phyloP scores from a whole-genome alignment of 2,113 vertebrate species.

The Tylochromis polylepis region DNA sequence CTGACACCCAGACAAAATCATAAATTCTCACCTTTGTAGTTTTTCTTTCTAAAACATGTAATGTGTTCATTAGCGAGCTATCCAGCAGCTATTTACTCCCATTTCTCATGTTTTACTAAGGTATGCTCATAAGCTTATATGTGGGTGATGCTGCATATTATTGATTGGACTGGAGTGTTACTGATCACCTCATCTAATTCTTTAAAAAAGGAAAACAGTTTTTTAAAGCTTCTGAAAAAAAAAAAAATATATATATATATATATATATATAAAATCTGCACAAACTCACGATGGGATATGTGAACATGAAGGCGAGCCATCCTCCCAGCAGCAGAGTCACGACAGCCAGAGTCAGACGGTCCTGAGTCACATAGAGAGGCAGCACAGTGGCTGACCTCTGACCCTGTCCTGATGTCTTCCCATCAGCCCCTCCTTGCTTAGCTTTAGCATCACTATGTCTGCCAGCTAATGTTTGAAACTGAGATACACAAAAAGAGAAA shows the following conservation, averaged over 20 bases:
- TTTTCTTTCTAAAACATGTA: background rate
- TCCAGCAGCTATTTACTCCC: background rate
- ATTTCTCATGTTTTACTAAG: background rate
- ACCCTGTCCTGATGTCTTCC: background rate
- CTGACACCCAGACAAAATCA: background rate
- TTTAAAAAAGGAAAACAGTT: background rate
- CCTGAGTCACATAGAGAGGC: conserved; percentile 66
- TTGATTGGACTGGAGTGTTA: background rate
- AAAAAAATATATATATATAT: too few relatives aligned
- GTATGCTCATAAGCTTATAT: background rate
- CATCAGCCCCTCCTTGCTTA: background rate
- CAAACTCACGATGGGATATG: conserved; percentile 62
- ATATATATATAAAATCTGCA: background rate
- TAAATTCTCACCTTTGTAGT: background rate
- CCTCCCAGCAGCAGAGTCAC: conserved; percentile 80
- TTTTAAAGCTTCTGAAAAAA: background rate
- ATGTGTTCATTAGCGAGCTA: background rate
- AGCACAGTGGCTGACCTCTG: conserved; percentile 7
- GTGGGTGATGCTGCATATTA: background rate
- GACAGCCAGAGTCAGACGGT: conserved; percentile 66
- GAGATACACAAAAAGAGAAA: background rate
- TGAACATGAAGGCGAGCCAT: conserved; percentile 77
- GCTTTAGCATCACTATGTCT: background rate
- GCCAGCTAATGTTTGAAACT: conserved; percentile 59
- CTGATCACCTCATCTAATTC: background rate